Evolutionary conservation across 1,140 invertebrate genomes (phyloP), one percentile per base, ranked within the genome.

Genomic region (Temnothorax nylanderi): DNA sequence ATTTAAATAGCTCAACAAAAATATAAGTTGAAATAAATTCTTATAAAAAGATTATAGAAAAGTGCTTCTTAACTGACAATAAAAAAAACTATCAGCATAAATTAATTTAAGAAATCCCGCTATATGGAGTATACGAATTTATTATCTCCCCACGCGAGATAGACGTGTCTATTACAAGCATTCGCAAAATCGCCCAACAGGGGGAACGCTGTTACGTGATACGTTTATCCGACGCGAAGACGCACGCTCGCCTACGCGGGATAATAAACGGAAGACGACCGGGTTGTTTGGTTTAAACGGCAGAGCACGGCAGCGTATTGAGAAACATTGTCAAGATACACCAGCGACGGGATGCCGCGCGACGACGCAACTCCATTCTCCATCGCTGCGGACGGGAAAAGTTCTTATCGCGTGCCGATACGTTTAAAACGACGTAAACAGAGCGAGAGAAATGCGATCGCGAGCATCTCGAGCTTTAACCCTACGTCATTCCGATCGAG

Each of bases 341-440:
- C 60, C 49, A 8, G 6, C 26, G 37, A 37, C 32, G 37, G 26
- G 37, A 76, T 37, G 49, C 21, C 44, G 34, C 44, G 8, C 37
- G 49, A 41, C 51, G 34, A 82, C 26, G 49, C 11, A 69, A 85
- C 65, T 80, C 77, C 67, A 16, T 86, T 65, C 56, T 5, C 21
- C 10, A 13, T 13, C 3, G n/a, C 47, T 13, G 62, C 47, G n/a
- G 13, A 80, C 41, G n/a, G 65, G 11, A 82, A 32, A 89, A 74
- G 85, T 86, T 49, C 51, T 84, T 89, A 90, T 90, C 85, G 64
- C 5, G 44, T 3, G 37, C 11, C 49, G 56, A 78, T 84, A 67
- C 56, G 54, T 82, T 84, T 51, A 44, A 77, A 60, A 49, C 37
- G 77, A 85, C 16, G n/a, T 56, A 37, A 81, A 75, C 49, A 62